Conservation (phyloP, 2,797 vertebrate species). For the Crenuchus spilurus region DNA sequence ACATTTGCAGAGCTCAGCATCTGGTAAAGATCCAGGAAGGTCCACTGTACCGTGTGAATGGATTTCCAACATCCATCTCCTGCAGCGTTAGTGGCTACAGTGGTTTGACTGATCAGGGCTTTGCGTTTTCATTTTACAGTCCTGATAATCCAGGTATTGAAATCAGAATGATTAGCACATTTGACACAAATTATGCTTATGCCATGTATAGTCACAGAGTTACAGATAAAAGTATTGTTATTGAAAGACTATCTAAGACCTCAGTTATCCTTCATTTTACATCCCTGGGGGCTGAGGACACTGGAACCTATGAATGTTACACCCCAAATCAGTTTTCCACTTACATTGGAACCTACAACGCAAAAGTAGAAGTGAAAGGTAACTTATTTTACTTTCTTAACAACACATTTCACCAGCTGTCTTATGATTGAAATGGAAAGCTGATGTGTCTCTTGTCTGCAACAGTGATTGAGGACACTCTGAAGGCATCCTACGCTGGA, state of each 20-base stretch:
- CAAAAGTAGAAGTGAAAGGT: constrained; percentile 70
- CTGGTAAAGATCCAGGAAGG: constrained; percentile 67
- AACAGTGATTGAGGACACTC: constrained; percentile 86
- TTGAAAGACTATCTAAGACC: constrained; percentile 58
- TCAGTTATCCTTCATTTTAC: constrained; percentile 71
- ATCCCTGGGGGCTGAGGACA: constrained; percentile 59
- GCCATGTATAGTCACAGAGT: neutral
- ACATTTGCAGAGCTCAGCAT: constrained; percentile 62
- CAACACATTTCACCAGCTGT: neutral
- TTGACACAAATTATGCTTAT: neutral
- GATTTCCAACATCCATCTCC: constrained; percentile 65
- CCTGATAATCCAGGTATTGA: accelerated
- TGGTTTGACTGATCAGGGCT: constrained; percentile 7
- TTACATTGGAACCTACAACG: constrained; percentile 67
- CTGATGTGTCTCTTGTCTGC: neutral
- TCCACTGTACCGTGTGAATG: constrained; percentile 74
- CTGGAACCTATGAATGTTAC: constrained; percentile 70
- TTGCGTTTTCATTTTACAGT: constrained; percentile 61
- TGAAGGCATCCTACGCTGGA: constrained; percentile 70
- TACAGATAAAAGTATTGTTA: constrained; percentile 14
- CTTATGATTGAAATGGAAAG: neutral
- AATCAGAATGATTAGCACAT: constrained; percentile 67
- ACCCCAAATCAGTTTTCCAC: neutral
- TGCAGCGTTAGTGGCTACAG: constrained; percentile 72
- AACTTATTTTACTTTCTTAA: constrained; percentile 23